A percentile compares a stretch with the other conserved stretches of the same genome.
These are phyloP conservation scores for Neotoxoptera formosana DNA, from an alignment of 1,140 invertebrate genomes.

Conservation along the genomic window DNA sequence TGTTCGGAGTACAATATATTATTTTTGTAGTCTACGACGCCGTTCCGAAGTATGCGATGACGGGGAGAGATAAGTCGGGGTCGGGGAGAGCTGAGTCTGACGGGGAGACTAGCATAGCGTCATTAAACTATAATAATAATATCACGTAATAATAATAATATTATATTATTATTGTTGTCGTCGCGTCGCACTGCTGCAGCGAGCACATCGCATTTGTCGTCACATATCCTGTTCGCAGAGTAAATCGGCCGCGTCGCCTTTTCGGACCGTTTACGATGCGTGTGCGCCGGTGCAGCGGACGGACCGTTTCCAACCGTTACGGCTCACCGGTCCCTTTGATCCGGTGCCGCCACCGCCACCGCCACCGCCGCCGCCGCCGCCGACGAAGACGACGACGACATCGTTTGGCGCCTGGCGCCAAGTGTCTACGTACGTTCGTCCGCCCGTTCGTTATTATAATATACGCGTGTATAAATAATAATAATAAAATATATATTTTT, in stretches of 20 bases:
- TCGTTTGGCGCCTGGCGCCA: conserved; percentile 45
- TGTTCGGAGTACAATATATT: neutral
- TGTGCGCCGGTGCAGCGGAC: neutral
- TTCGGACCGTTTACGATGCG: conserved; percentile 37
- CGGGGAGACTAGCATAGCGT: neutral
- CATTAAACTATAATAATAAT: neutral
- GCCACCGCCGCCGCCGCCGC: neutral
- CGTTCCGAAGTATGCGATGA: neutral
- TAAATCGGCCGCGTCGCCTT: conserved; percentile 49
- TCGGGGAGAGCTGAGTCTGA: neutral
- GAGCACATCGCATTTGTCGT: neutral
- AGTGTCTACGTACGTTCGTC: neutral
- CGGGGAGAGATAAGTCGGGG: neutral
- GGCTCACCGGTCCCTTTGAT: conserved; percentile 51
- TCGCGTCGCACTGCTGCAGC: neutral
- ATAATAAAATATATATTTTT: conserved; percentile 8
- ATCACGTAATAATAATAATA: neutral
- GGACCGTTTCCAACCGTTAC: conserved; percentile 44
- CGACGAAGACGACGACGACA: neutral
- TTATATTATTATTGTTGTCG: neutral
- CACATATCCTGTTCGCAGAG: conserved; percentile 5
- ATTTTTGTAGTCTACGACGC: neutral
- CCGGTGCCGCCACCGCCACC: neutral
- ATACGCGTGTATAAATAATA: neutral
- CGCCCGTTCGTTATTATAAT: neutral